Evolutionary conservation across 2,797 vertebrate species (phyloP), one percentile per base, ranked within the genome.

Genomic region (Myotis vivesi): DNA sequence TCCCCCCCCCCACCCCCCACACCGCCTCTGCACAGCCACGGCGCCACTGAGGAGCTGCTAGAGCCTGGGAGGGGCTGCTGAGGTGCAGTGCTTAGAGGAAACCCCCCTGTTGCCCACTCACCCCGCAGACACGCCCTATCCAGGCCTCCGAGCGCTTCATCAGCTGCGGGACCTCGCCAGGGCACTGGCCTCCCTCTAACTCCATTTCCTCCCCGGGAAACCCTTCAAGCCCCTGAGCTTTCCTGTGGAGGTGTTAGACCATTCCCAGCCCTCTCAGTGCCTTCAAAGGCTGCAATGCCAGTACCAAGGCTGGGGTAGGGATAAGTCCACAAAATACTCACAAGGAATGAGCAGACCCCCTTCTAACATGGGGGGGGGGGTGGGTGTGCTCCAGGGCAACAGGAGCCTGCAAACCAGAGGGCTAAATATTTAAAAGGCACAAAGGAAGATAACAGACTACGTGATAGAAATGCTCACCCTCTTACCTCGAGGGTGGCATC

Each of bases 111-210:
- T 8, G 11, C 15, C 19, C 23, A 16, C 30, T 28, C 5, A 10
- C 5, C 38, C n/a, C 7, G 8, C 1, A 20, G 28, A 64, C 0
- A 1, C 46, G 15, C 30, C 62, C 36, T 4, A 8, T 36, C 55
- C 30, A 12, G 71, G 20, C 57, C 41, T 89, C 76, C 22, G 6
- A 19, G 15, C 49, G n/a, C 7, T 57, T 69, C 22, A 8, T 17
- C 15, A 75, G 41, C 38, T 36, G 9, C 3, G 12, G 41, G 59
- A 81, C 44, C 81, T n/a, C 66, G 49, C 51, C 22, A 69, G 72
- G 68, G 51, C 28, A 30, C 19, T 62, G 25, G 41, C 44, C 55
- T 88, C 36, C 82, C 38, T 68, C 30, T 23, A 76, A 87, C 28
- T 73, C 64, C 12, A 10, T 86, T 51, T 62, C 62, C 92, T 86